These are phyloP conservation scores for Xiphophorus hellerii DNA, from an alignment of 2,113 vertebrate genomes.

Conservation along the genomic window DNA sequence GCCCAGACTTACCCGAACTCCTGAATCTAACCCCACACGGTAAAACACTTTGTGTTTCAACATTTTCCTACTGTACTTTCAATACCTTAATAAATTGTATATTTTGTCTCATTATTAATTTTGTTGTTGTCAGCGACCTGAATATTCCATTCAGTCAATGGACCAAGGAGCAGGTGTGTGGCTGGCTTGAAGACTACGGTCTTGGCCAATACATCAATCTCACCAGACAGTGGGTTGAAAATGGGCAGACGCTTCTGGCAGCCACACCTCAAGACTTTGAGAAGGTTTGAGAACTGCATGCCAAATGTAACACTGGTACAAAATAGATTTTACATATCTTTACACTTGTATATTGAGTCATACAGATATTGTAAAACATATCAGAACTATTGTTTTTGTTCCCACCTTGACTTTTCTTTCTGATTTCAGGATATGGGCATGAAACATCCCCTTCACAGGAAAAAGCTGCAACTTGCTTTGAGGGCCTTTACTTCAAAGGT, in stretches of 20 bases:
- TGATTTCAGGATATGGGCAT: slow-evolving; percentile 90
- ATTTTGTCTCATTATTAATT: neutral
- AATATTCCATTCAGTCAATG: slow-evolving; percentile 92
- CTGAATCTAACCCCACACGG: slow-evolving; percentile 80
- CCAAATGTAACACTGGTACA: neutral
- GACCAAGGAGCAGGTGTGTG: slow-evolving; percentile 93
- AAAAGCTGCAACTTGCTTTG: slow-evolving; percentile 93
- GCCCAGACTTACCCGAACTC: slow-evolving; percentile 88
- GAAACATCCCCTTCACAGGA: slow-evolving; percentile 95
- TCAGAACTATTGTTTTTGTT: neutral
- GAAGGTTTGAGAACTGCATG: slow-evolving; percentile 82
- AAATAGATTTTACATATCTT: too few species aligned
- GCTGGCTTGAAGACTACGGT: slow-evolving; percentile 94
- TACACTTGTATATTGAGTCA: neutral
- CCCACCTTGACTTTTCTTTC: slow-evolving; percentile 4
- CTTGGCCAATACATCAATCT: slow-evolving; percentile 93
- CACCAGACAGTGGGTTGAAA: slow-evolving; percentile 93
- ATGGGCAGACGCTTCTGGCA: slow-evolving; percentile 90
- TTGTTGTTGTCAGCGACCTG: slow-evolving; percentile 67
- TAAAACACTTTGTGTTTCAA: slow-evolving; percentile 38
- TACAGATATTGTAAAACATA: neutral
- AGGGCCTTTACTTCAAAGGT: slow-evolving; percentile 88
- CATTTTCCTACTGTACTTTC: neutral
- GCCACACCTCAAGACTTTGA: slow-evolving; percentile 95
- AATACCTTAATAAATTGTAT: neutral